A percentile compares a stretch with the other conserved stretches of the same genome.
Evolutionary conservation across 2,113 vertebrate genomes (phyloP).

Genomic region (Heterotilapia buettikoferi): DNA sequence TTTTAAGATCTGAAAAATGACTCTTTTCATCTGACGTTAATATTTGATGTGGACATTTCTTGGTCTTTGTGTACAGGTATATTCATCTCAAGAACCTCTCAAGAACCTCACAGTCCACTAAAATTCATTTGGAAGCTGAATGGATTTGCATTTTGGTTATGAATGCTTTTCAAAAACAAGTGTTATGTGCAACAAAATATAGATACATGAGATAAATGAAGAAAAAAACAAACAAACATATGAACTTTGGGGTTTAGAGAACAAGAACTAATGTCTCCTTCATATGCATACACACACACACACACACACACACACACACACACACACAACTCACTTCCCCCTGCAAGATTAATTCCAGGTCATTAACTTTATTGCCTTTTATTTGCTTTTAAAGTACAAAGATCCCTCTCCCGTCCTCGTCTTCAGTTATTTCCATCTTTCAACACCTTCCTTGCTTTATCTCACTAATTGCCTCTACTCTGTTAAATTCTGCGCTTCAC

Average conservation of each 20-base stretch:
- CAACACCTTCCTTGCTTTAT: neutral
- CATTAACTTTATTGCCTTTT: slow-evolving; percentile 8
- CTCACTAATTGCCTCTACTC: slow-evolving; percentile 12
- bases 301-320: neutral
- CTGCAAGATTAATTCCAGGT: slow-evolving; percentile 2
- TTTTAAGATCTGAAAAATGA: neutral
- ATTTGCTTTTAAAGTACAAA: slow-evolving; percentile 5
- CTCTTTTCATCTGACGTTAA: neutral
- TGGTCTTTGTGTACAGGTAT: neutral
- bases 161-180: neutral
- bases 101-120: neutral
- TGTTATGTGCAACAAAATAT: neutral
- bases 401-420: neutral
- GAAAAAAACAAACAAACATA: neutral
- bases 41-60: neutral
- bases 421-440: neutral
- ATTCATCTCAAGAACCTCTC: neutral
- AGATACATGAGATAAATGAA: neutral
- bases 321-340: neutral
- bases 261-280: neutral
- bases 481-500: neutral
- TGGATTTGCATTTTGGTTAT: neutral
- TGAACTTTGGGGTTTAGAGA: neutral
- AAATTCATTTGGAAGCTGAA: neutral
- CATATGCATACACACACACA: neutral